Conservation (phyloP, 2,888 invertebrate genomes). For the Ectemnius lituratus region DNA sequence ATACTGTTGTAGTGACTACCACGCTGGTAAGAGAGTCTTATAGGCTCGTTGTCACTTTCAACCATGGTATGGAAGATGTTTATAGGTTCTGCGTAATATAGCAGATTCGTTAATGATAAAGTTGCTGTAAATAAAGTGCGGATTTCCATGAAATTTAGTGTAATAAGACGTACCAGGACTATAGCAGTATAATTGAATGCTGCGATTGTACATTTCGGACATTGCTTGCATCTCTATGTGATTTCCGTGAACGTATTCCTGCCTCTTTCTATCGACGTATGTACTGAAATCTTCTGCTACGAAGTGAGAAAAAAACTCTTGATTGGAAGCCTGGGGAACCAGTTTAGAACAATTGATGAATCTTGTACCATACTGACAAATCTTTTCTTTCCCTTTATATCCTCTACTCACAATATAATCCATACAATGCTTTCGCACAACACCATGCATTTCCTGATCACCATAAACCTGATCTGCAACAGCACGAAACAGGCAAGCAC, state of each 20-base stretch:
- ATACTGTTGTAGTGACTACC: slow-evolving; percentile 94
- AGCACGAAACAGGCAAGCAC: slow-evolving; percentile 92
- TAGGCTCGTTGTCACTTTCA: slow-evolving; percentile 87
- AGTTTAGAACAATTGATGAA: slow-evolving; percentile 12
- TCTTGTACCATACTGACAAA: neutral
- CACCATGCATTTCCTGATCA: slow-evolving; percentile 92
- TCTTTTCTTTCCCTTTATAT: neutral
- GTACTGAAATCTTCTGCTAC: slow-evolving; percentile 93
- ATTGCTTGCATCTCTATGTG: slow-evolving; percentile 95
- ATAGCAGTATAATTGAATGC: slow-evolving; percentile 92
- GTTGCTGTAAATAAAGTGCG: neutral
- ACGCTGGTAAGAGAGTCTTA: slow-evolving; percentile 91
- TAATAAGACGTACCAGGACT: slow-evolving; percentile 80
- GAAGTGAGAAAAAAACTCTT: slow-evolving; percentile 92
- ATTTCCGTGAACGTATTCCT: slow-evolving; percentile 91
- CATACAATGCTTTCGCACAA: slow-evolving; percentile 91
- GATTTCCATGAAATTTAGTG: neutral
- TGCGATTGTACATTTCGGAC: slow-evolving; percentile 92
- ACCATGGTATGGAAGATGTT: slow-evolving; percentile 91
- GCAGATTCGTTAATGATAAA: neutral
- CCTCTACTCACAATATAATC: slow-evolving; percentile 89
- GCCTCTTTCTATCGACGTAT: slow-evolving; percentile 89
- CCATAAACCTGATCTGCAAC: slow-evolving; percentile 94
- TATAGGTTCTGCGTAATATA: slow-evolving; percentile 84
- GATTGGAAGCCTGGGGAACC: slow-evolving; percentile 84